A percentile compares a stretch with the other conserved stretches of the same genome.
phyloP scores from a whole-genome alignment of 2,888 invertebrate genomes.

The Malthinus flaveolus region DNA sequence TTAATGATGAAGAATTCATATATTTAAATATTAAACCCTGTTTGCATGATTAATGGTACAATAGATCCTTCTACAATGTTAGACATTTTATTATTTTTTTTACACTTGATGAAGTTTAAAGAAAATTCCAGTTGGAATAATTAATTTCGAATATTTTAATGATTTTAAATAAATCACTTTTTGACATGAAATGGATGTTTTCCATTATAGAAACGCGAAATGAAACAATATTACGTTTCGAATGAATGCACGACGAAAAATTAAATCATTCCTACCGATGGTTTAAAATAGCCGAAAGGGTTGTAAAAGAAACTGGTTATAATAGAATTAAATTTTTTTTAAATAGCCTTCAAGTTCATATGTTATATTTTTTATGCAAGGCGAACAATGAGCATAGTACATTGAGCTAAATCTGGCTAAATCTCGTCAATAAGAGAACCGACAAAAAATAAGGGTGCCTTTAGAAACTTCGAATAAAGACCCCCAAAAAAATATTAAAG shows the following conservation, averaged over 20 bases:
- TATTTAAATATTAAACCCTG: slow-evolving; percentile 33
- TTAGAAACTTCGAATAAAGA: too few relatives aligned
- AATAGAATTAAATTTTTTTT: neutral
- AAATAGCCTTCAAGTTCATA: neutral
- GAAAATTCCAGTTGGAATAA: slow-evolving; percentile 28
- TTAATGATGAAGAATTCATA: slow-evolving; percentile 31
- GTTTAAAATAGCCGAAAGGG: slow-evolving; percentile 5
- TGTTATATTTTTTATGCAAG: too few relatives aligned
- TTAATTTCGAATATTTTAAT: slow-evolving; percentile 35
- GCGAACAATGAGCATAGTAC: too few relatives aligned
- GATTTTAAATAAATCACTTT: slow-evolving; percentile 31
- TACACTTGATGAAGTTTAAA: slow-evolving; percentile 30
- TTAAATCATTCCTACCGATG: slow-evolving; percentile 7
- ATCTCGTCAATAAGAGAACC: too few relatives aligned
- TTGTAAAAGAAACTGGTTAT: slow-evolving; percentile 1
- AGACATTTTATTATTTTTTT: slow-evolving; percentile 29
- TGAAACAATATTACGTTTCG: slow-evolving; percentile 15
- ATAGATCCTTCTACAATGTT: slow-evolving; percentile 30
- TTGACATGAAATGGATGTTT: slow-evolving; percentile 26
- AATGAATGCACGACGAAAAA: slow-evolving; percentile 14
- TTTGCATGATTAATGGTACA: slow-evolving; percentile 32
- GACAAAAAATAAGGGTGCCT: too few relatives aligned
- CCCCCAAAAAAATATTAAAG: too few relatives aligned
- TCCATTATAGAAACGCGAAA: slow-evolving; percentile 16
- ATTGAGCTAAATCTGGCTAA: too few relatives aligned